Conservation (phyloP, 2,888 invertebrate species). For the Ceriagrion tenellum region DNA sequence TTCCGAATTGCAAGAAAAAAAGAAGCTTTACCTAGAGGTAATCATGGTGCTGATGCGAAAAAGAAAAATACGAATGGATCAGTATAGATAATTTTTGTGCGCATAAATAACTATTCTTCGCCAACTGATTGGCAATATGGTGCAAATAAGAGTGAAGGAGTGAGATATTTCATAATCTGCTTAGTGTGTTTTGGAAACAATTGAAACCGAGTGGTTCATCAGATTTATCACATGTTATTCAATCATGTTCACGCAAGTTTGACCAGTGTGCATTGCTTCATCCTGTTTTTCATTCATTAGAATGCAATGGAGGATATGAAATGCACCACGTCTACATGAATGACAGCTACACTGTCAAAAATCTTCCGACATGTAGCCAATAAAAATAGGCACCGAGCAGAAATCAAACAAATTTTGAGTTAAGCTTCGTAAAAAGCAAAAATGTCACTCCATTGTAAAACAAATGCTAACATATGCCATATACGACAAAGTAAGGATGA, state of each 20-base stretch:
- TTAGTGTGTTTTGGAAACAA: not conserved
- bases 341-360: not conserved
- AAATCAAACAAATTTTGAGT: not conserved
- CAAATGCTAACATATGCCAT: not conserved
- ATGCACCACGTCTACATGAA: not conserved
- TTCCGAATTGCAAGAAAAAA: not conserved
- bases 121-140: not conserved
- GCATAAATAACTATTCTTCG: not conserved
- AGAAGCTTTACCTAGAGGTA: not conserved
- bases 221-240: not conserved
- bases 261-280: not conserved
- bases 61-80: not conserved
- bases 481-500: not conserved
- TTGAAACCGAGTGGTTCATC: not conserved
- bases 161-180: not conserved
- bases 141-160: not conserved
- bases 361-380: not conserved
- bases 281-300: not conserved
- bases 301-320: not conserved
- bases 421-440: not conserved
- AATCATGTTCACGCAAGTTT: not conserved
- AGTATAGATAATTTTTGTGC: not conserved
- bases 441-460: not conserved
- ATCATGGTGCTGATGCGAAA: slow-evolving; percentile 1
- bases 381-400: not conserved